Percentiles rank a stretch among this genome's conserved stretches.
Conservation (phyloP, 1,140 invertebrate species). For the Eumeta japonica region DNA sequence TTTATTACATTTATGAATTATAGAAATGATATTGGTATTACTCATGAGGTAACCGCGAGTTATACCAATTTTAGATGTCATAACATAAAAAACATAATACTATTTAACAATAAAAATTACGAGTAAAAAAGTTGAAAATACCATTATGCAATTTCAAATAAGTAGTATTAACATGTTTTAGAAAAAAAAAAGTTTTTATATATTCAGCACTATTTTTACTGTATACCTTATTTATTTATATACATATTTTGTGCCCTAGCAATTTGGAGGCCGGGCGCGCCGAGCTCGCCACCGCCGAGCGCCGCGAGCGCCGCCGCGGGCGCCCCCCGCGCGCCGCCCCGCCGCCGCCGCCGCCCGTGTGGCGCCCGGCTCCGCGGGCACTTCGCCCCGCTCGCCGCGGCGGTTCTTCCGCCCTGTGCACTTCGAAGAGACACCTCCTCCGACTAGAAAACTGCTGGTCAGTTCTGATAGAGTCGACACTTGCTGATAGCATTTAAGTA, state of each 20-base stretch:
- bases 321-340: slow-evolving; percentile 52
- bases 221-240: too few relatives aligned
- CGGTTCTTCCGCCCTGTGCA: slow-evolving; percentile 71
- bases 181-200: too few relatives aligned
- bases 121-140: too few relatives aligned
- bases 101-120: too few relatives aligned
- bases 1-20: too few relatives aligned
- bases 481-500: slow-evolving; percentile 13
- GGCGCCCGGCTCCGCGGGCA: slow-evolving; percentile 69
- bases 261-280: slow-evolving; percentile 38
- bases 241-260: slow-evolving; percentile 20
- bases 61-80: too few relatives aligned
- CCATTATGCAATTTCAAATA: too few relatives aligned
- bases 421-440: slow-evolving; percentile 62
- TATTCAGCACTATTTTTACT: too few relatives aligned
- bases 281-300: slow-evolving; percentile 16
- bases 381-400: slow-evolving; percentile 65
- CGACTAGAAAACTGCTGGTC: slow-evolving; percentile 61
- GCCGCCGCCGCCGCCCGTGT: slow-evolving; percentile 66
- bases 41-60: too few relatives aligned
- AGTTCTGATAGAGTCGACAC: slow-evolving; percentile 15
- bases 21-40: too few relatives aligned
- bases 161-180: too few relatives aligned
- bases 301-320: slow-evolving; percentile 19
- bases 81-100: too few relatives aligned